Percentiles rank a stretch among this genome's conserved stretches.
Evolutionary conservation across 2,797 vertebrate genomes (phyloP).

Genomic region (Rhyacichthys aspro): DNA sequence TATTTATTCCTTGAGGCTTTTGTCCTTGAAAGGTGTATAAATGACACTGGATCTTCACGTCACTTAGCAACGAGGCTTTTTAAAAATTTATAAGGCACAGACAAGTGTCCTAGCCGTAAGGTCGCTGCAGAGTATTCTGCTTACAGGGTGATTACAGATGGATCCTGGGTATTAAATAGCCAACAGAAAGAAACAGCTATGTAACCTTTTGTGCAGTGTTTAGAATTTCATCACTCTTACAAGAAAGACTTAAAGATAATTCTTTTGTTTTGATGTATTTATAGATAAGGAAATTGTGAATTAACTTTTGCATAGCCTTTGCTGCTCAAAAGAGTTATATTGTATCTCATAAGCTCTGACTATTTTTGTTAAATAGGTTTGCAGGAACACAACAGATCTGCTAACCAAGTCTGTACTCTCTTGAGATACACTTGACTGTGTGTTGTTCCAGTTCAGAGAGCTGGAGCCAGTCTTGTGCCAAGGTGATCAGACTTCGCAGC

Average conservation of each 20-base stretch:
- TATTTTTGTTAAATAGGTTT: too few relatives aligned
- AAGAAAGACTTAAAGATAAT: too few relatives aligned
- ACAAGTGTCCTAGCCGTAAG: conserved; percentile 40
- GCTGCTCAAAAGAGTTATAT: too few relatives aligned
- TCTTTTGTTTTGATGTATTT: not conserved
- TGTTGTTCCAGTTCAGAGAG: conserved; percentile 84
- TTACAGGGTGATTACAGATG: conserved; percentile 29
- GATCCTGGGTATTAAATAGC: conserved; percentile 15
- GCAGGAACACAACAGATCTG: too few relatives aligned
- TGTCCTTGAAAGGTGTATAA: conserved; percentile 29
- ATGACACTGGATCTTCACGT: conserved; percentile 55
- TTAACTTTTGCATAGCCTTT: too few relatives aligned
- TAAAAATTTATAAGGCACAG: conserved; percentile 64
- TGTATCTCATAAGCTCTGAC: too few relatives aligned
- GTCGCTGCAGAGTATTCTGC: conserved; percentile 46
- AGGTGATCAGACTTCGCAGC: conserved; percentile 72
- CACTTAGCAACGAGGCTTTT: conserved; percentile 62
- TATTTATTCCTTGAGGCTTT: conserved; percentile 29
- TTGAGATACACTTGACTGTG: not conserved
- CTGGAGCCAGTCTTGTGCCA: conserved; percentile 85
- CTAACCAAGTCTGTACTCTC: too few relatives aligned
- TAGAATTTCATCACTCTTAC: not conserved
- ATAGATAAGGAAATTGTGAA: not conserved
- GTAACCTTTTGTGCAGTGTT: not conserved
- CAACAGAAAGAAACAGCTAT: conserved; percentile 1